These are phyloP conservation scores for Garra rufa DNA, from an alignment of 2,113 vertebrate species.

Conservation along the genomic window DNA sequence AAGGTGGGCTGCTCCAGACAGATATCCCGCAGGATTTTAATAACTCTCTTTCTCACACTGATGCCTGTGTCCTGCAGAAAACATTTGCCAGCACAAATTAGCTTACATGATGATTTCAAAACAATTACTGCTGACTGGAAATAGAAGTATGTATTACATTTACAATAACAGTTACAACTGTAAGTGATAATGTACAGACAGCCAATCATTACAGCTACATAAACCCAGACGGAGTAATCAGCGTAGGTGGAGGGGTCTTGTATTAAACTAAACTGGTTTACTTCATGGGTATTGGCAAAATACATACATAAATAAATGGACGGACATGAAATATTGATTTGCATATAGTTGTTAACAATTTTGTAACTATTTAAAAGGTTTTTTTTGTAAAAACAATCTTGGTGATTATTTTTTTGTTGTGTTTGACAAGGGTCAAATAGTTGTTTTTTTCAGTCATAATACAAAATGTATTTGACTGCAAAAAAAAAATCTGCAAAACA, in stretches of 20 bases:
- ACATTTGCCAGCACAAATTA: not conserved
- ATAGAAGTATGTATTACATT: not conserved
- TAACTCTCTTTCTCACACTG: slow-evolving; percentile 97
- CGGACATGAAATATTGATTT: not conserved
- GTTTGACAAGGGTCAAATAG: not conserved
- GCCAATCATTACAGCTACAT: not conserved
- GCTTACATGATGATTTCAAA: not conserved
- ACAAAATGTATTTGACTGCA: not conserved
- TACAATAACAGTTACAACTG: not conserved
- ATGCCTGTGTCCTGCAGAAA: slow-evolving; percentile 93
- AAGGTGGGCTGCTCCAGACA: slow-evolving; percentile 98
- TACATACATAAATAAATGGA: not conserved
- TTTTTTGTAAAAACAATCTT: not conserved
- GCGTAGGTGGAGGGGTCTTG: not conserved
- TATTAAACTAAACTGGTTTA: not conserved
- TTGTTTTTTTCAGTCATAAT: not conserved
- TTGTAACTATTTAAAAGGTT: not conserved
- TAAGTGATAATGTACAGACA: not conserved
- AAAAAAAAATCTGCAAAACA: not conserved
- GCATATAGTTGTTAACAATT: not conserved
- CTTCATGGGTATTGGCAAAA: not conserved
- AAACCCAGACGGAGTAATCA: not conserved
- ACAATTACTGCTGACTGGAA: not conserved
- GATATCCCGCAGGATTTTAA: slow-evolving; percentile 98
- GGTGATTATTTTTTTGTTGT: no score